Base-by-base conservation (phyloP, 2,113 vertebrate species). In the Rhineura floridana region DNA sequence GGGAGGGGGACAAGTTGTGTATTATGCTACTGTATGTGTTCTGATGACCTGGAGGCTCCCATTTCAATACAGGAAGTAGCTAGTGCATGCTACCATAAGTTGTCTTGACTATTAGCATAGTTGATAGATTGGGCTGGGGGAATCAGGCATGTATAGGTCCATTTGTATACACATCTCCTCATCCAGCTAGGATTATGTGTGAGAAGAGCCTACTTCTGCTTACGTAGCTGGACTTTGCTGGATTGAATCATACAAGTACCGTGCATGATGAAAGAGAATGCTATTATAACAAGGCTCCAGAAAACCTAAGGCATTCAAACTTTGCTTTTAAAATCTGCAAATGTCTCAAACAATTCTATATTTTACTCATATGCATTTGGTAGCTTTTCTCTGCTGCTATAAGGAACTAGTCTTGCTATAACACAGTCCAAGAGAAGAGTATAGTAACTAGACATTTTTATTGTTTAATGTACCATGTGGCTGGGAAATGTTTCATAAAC, bases 371-470 rank as follows among this genome's bases (percentile, higher is more conserved):
- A 70, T 72, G 10, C 69, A 59, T 87, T 50, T 12, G 21, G 55
- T 67, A 2, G 50, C 11, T 4, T 3, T 67, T 42, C 48, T 6
- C 25, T 9, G 70, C 2, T 82, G n/a, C 33, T 65, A 7, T 73
- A 63, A 28, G 25, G 9, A 65, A n/a, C 69, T 3, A 72, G 4
- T 1, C n/a, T 19, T 89, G 1, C 12, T 77, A 44, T 77, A 75
- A 30, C 8, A 44, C 78, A 75, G 7, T 25, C 11, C 30, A 85
- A 65, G 42, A 62, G 52, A 76, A 81, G 28, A 36, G 30, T 83
- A 67, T 4, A 10, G 65, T 55, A 65, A n/a, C 10, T 28, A 86
- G 78, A 89, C 5, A 36, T 78, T 88, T 86, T 55, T 84, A 84
- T 28, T 65, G n/a, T 88, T 84, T 78, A 55, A 88, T 80, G 36